Evolutionary conservation across 2,797 vertebrate genomes (phyloP).

Genomic region (Benthosema pterotum): DNA sequence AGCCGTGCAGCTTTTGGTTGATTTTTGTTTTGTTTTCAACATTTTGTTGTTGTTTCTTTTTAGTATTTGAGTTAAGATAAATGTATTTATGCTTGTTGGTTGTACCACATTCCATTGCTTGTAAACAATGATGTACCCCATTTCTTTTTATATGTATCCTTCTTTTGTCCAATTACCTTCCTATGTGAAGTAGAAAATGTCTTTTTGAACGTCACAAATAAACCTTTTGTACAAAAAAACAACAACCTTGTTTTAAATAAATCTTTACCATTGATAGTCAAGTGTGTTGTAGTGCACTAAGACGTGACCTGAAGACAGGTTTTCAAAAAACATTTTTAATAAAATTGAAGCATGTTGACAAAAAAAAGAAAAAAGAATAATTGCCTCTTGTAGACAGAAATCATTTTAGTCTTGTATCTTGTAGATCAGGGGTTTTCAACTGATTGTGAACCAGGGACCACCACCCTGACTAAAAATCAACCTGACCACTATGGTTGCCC

Average conservation of each 20-base stretch:
- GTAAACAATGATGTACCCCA: constrained; percentile 56
- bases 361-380: no score
- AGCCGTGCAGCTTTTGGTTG: constrained; percentile 83
- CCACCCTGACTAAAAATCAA: no score
- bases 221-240: constrained; percentile 61
- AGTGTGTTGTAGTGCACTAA: no score
- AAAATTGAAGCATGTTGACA: no score
- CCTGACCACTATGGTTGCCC: no score
- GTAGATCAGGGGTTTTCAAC: no score
- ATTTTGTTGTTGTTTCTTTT: constrained; percentile 82
- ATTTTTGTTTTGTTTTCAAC: constrained; percentile 59
- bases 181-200: constrained; percentile 74
- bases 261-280: no score
- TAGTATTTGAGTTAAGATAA: constrained; percentile 90
- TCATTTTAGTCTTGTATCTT: no score
- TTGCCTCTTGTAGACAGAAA: no score
- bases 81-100: constrained; percentile 84
- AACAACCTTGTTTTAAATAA: background rate
- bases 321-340: no score
- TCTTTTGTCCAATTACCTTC: constrained; percentile 65
- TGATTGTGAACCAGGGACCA: no score
- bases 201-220: constrained; percentile 74
- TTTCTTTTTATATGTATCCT: constrained; percentile 59
- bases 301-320: no score
- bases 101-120: constrained; percentile 82